Conservation (phyloP, 2,888 invertebrate species). For the Camponotus fellah region DNA sequence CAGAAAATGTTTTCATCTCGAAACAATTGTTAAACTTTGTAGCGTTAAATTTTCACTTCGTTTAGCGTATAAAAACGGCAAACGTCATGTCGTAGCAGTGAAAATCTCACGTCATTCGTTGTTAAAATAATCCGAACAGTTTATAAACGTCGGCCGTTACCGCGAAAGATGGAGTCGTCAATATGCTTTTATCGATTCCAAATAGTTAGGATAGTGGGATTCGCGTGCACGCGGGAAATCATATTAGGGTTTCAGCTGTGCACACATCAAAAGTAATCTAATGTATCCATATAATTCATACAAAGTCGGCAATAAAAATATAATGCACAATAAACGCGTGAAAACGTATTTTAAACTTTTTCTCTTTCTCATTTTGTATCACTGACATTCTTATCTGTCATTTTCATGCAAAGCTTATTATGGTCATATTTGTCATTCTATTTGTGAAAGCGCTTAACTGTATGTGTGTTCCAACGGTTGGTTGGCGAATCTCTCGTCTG, state of each 20-base stretch:
- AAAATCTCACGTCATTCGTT: background rate
- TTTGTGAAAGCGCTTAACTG: constrained; percentile 71
- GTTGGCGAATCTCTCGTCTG: constrained; percentile 53
- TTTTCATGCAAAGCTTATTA: constrained; percentile 59
- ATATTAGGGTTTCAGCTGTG: constrained; percentile 75
- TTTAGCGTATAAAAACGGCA: background rate
- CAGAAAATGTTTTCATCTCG: background rate
- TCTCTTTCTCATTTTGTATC: constrained; percentile 15
- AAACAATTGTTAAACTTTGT: background rate
- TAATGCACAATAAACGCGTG: constrained; percentile 79
- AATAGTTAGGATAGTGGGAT: constrained; percentile 60
- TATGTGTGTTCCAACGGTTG: constrained; percentile 53
- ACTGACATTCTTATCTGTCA: constrained; percentile 58
- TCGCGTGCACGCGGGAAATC: constrained; percentile 45
- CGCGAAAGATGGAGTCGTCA: constrained; percentile 19
- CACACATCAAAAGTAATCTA: constrained; percentile 78
- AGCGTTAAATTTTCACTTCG: background rate
- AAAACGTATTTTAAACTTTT: constrained; percentile 65
- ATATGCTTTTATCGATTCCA: constrained; percentile 60
- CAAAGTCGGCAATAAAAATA: constrained; percentile 76
- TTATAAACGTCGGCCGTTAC: constrained; percentile 33
- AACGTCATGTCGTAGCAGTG: background rate
- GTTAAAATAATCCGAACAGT: constrained; percentile 36
- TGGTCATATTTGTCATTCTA: constrained; percentile 53
- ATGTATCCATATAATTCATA: constrained; percentile 62